A percentile compares a stretch with the other conserved stretches of the same genome.
Evolutionary conservation across 2,113 vertebrate genomes (phyloP).

Genomic region (Catagonus wagneri): DNA sequence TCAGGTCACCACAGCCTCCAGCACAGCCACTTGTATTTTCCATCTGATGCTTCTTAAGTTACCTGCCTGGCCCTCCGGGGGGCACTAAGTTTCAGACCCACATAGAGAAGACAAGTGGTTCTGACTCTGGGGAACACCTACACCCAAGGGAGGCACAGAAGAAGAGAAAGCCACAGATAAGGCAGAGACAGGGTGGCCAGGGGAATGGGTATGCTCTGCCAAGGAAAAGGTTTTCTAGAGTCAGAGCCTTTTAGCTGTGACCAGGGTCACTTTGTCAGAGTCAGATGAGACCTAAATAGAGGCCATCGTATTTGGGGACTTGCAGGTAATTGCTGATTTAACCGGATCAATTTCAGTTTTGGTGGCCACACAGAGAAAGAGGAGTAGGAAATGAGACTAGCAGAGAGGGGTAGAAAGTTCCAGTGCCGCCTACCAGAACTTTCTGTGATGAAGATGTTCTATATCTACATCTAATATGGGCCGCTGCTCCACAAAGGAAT

Average conservation of each 20-base stretch:
- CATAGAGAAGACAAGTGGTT: not conserved
- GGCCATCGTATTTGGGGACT: not conserved
- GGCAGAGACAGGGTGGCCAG: not conserved
- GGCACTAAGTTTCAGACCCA: not conserved
- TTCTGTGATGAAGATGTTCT: not conserved
- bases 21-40: not conserved
- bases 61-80: not conserved
- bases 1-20: no score
- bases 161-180: not conserved
- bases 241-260: not conserved
- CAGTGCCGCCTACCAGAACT: not conserved
- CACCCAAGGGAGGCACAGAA: not conserved
- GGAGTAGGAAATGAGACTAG: not conserved
- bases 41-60: not conserved
- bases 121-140: not conserved
- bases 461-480: not conserved
- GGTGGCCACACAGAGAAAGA: not conserved
- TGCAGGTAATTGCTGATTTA: not conserved
- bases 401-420: no score
- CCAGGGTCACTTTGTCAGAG: not conserved
- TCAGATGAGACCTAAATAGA: constrained; percentile 33
- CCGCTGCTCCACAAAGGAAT: not conserved
- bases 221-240: not conserved
- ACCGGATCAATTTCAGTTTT: not conserved
- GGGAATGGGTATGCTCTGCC: not conserved